Conservation (phyloP, 2,888 invertebrate species). For the Miltochrista miniata region DNA sequence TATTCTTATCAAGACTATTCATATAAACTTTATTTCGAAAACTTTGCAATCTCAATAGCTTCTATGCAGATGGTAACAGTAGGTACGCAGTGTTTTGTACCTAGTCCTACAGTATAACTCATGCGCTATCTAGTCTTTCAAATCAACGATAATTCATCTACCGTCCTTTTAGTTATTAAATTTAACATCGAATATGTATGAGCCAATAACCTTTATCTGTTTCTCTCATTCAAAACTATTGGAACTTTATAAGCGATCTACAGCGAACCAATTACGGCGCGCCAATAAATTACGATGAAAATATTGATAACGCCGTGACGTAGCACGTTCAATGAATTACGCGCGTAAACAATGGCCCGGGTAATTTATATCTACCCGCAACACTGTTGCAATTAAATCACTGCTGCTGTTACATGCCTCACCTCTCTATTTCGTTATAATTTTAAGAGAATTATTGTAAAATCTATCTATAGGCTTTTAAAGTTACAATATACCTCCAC, state of each 20-base stretch:
- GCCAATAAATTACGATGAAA: constrained; percentile 67
- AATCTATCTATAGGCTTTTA: too few relatives aligned
- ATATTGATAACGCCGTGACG: constrained; percentile 65
- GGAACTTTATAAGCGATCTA: constrained; percentile 8
- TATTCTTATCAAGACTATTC: too few relatives aligned
- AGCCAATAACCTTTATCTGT: constrained; percentile 3
- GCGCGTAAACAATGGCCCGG: constrained; percentile 48
- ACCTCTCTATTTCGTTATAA: neutral
- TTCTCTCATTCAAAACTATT: constrained; percentile 9
- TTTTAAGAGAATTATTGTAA: too few relatives aligned
- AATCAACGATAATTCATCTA: neutral
- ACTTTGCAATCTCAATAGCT: too few relatives aligned
- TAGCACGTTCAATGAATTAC: constrained; percentile 49
- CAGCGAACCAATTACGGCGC: constrained; percentile 53
- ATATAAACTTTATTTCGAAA: too few relatives aligned
- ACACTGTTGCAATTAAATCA: constrained; percentile 57
- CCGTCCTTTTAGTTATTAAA: neutral
- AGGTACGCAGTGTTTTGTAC: too few relatives aligned
- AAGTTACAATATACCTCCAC: too few relatives aligned
- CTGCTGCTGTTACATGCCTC: constrained; percentile 12
- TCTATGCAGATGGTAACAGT: too few relatives aligned
- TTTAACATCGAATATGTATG: neutral
- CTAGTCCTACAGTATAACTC: too few relatives aligned
- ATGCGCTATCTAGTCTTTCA: too few relatives aligned
- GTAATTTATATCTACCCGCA: constrained; percentile 48